phyloP scores from a whole-genome alignment of 1,140 invertebrate species.

The Eueides isabella region DNA sequence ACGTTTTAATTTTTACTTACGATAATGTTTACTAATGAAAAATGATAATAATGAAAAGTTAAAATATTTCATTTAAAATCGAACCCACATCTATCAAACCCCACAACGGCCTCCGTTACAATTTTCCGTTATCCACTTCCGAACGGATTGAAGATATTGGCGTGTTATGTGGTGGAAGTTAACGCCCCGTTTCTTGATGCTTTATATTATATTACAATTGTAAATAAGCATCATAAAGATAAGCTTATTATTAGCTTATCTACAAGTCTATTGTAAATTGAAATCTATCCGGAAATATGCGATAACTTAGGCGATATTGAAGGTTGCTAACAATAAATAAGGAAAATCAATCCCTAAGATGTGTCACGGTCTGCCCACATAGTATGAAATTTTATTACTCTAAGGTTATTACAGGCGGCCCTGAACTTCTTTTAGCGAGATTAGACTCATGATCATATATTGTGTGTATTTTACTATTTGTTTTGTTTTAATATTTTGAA shows the following conservation, averaged over 20 bases:
- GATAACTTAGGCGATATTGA: constrained; percentile 35
- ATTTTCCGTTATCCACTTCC: too few relatives aligned
- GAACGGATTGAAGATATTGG: too few relatives aligned
- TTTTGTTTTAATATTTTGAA: not conserved
- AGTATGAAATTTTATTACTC: constrained; percentile 46
- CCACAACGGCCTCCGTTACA: too few relatives aligned
- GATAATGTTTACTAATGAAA: too few relatives aligned
- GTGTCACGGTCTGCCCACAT: constrained; percentile 57
- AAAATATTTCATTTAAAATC: too few relatives aligned
- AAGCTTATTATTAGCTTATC: not conserved
- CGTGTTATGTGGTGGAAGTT: too few relatives aligned
- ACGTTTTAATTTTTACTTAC: too few relatives aligned
- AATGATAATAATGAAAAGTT: too few relatives aligned
- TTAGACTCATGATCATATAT: constrained; percentile 8
- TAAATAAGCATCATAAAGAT: not conserved
- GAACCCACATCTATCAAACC: too few relatives aligned
- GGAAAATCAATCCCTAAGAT: constrained; percentile 62
- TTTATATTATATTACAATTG: too few relatives aligned
- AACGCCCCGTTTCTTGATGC: too few relatives aligned
- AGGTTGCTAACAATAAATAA: constrained; percentile 56
- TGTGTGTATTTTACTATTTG: not conserved
- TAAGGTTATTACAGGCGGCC: constrained; percentile 34
- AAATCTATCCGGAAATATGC: not conserved
- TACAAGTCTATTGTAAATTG: not conserved
- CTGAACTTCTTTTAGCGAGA: constrained; percentile 22